Evolutionary conservation across 1,140 invertebrate species (phyloP).

Genomic region (Habropoda laboriosa): DNA sequence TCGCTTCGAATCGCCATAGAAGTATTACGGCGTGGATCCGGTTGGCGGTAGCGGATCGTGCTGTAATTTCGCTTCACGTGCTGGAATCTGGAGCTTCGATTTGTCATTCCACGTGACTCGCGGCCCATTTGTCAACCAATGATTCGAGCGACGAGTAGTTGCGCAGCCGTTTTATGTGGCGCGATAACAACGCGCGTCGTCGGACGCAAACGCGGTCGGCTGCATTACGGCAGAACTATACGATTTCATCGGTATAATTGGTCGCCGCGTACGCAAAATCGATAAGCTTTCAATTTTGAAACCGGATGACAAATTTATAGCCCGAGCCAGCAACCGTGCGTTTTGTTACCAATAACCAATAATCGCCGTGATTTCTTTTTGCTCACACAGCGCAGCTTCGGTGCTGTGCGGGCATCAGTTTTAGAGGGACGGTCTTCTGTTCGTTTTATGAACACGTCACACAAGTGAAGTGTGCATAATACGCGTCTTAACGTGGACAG

Average conservation of each 20-base stretch:
- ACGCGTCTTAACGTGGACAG: constrained; percentile 1
- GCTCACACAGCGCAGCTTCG: not conserved
- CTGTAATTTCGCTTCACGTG: constrained; percentile 58
- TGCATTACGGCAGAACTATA: constrained; percentile 10
- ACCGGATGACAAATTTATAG: constrained; percentile 49
- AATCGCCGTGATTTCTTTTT: not conserved
- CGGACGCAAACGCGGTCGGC: not conserved
- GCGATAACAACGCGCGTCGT: constrained; percentile 49
- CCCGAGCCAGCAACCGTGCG: not conserved
- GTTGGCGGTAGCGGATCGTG: constrained; percentile 14
- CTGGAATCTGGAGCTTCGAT: constrained; percentile 61
- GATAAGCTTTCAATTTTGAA: constrained; percentile 66
- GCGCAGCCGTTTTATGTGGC: constrained; percentile 47
- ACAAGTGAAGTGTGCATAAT: not conserved
- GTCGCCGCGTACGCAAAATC: constrained; percentile 40
- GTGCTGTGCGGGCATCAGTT: not conserved
- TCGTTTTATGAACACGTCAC: not conserved
- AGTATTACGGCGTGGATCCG: constrained; percentile 45
- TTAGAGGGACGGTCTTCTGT: not conserved
- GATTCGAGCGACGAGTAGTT: constrained; percentile 54
- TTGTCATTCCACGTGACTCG: constrained; percentile 64
- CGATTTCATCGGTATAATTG: constrained; percentile 53
- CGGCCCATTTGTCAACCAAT: constrained; percentile 59
- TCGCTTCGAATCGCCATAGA: constrained; percentile 29
- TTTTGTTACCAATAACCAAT: constrained; percentile 51